Evolutionary conservation across 2,797 vertebrate genomes (phyloP), one percentile per base, ranked within the genome.

Genomic region (Gephyroberyx darwinii): DNA sequence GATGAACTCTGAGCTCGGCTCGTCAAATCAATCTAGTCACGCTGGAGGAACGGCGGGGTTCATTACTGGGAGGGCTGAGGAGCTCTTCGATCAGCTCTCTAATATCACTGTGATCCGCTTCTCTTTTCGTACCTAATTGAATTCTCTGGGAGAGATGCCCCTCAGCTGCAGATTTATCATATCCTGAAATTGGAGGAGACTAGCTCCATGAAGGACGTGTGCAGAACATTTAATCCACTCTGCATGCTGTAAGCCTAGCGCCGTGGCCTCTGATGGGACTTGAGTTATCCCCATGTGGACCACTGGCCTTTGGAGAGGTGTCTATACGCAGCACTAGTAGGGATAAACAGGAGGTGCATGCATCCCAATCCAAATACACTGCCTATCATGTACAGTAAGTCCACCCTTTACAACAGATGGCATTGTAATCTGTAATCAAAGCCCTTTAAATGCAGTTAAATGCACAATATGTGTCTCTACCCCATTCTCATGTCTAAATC

Each of bases 121-220:
- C 86, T 87, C 84, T 84, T 86, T 90, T 90, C 88, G 75, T 84
- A 85, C 88, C 81, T 93, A 92, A 93, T 92, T 92, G 86, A 91
- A 90, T 90, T 91, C 87, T 90, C 88, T 86, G 81, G 90, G 78
- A 87, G 86, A 92, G 80, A 89, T 88, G 83, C 87, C 88, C 84
- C 88, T 84, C 85, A 86, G 88, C 90, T 75, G 81, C 76, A 84
- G 81, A 91, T 90, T 90, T 88, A 92, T 91, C 88, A 89, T 88
- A 91, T 91, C 88, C 87, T 81, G 83, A 88, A 91, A 90, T 90
- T 90, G 88, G 84, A 89, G 74, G 85, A 87, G 90, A 89, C 84
- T 71, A 76, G 84, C 77, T 78, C 72, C 84, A 86, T 87, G 87
- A 88, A 90, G 87, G 84, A 91, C 80, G 84, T 87, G 89, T 22